A percentile compares a stretch with the other conserved stretches of the same genome.
These are phyloP conservation scores for Globia sparganii DNA, from an alignment of 2,888 invertebrate species.

Conservation along the genomic window DNA sequence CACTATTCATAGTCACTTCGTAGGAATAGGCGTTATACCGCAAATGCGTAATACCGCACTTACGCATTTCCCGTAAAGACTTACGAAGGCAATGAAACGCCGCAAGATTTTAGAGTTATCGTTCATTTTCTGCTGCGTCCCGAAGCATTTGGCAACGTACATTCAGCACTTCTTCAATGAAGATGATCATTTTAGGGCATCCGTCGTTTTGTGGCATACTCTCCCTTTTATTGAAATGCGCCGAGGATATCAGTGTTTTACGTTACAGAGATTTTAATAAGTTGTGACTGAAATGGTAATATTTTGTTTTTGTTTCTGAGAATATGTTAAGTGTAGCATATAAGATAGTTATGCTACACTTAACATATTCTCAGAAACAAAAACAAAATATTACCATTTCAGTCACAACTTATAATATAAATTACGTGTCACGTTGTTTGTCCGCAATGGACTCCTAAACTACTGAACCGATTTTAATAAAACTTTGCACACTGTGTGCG, in stretches of 20 bases:
- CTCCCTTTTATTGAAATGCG: slow-evolving; percentile 39
- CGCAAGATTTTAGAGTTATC: slow-evolving; percentile 76
- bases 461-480: too few relatives aligned
- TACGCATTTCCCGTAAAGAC: slow-evolving; percentile 71
- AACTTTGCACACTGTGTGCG: too few relatives aligned
- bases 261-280: slow-evolving; percentile 36
- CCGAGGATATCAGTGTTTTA: slow-evolving; percentile 42
- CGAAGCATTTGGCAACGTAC: slow-evolving; percentile 56
- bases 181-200: slow-evolving; percentile 66
- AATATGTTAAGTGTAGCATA: too few relatives aligned
- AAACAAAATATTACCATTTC: too few relatives aligned
- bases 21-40: slow-evolving; percentile 59
- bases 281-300: slow-evolving; percentile 8
- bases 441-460: too few relatives aligned
- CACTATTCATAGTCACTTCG: slow-evolving; percentile 51
- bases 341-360: too few relatives aligned
- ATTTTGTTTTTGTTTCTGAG: not conserved
- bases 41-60: slow-evolving; percentile 63
- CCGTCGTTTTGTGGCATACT: slow-evolving; percentile 53
- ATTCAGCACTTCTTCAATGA: slow-evolving; percentile 65
- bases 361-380: too few relatives aligned
- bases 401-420: too few relatives aligned
- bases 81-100: slow-evolving; percentile 78
- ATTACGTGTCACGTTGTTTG: too few relatives aligned
- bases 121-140: slow-evolving; percentile 68